These are phyloP conservation scores for Stegodyphus mimosarum DNA, from an alignment of 1,140 invertebrate species.

Conservation along the genomic window DNA sequence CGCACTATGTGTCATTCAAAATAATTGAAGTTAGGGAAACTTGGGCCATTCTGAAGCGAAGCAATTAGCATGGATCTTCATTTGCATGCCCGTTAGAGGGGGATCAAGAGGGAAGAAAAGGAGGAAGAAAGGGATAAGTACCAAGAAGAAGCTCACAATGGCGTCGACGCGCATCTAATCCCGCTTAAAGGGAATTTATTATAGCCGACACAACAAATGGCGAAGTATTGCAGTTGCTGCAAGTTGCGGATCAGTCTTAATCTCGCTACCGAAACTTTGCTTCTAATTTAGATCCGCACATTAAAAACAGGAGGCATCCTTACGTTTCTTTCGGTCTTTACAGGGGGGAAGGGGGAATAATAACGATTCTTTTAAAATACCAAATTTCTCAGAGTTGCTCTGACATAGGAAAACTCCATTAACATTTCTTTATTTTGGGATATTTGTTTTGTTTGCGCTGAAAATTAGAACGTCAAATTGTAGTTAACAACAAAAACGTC, in stretches of 20 bases:
- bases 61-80: conserved; percentile 60
- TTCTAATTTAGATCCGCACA: conserved; percentile 31
- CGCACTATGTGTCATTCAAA: conserved; percentile 55
- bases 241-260: conserved; percentile 47
- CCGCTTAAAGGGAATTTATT: conserved; percentile 59
- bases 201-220: conserved; percentile 49
- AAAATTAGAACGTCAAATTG: too few relatives aligned
- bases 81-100: conserved; percentile 51
- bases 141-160: conserved; percentile 27
- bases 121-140: conserved; percentile 30
- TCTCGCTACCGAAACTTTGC: conserved; percentile 5
- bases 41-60: conserved; percentile 53
- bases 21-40: conserved; percentile 57
- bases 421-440: too few relatives aligned
- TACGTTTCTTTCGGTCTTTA: too few relatives aligned
- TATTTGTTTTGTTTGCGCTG: too few relatives aligned
- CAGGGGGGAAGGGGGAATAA: not conserved
- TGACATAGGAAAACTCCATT: too few relatives aligned
- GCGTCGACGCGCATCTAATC: conserved; percentile 53
- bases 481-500: too few relatives aligned
- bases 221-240: conserved; percentile 10
- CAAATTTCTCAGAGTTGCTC: too few relatives aligned
- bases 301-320: conserved; percentile 7
- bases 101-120: conserved; percentile 26
- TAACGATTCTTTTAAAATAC: too few relatives aligned